A percentile compares a stretch with the other conserved stretches of the same genome.
phyloP scores from a whole-genome alignment of 2,888 invertebrate species.

The Cephus rjabovi region DNA sequence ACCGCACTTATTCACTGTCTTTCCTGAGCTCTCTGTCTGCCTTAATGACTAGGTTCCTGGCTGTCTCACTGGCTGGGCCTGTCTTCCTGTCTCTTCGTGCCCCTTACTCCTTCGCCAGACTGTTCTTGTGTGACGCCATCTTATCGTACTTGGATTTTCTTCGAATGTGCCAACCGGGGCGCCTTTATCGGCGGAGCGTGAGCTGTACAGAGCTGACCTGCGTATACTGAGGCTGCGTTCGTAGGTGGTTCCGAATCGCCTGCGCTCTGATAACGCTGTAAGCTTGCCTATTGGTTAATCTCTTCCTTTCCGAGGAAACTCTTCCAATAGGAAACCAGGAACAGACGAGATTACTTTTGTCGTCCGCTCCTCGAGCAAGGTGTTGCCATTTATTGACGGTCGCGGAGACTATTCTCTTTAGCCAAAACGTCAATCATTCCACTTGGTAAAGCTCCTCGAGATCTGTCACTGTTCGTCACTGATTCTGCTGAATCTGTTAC shows the following conservation, averaged over 20 bases:
- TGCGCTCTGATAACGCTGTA: constrained; percentile 3
- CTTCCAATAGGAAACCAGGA: not conserved
- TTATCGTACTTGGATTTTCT: constrained; percentile 26
- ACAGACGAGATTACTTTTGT: not conserved
- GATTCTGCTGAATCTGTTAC: not conserved
- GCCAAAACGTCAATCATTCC: not conserved
- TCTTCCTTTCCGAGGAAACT: not conserved
- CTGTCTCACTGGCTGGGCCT: not conserved
- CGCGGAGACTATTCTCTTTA: not conserved
- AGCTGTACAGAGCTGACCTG: not conserved
- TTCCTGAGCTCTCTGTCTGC: constrained; percentile 12
- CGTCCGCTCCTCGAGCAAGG: not conserved
- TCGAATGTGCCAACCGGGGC: constrained; percentile 3
- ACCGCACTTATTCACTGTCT: constrained; percentile 20
- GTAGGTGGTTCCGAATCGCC: constrained; percentile 3
- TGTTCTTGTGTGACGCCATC: constrained; percentile 35
- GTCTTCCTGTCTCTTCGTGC: constrained; percentile 13
- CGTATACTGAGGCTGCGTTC: constrained; percentile 1
- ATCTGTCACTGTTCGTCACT: not conserved
- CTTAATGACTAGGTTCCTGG: constrained; percentile 2
- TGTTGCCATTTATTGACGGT: not conserved
- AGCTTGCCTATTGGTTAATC: not conserved
- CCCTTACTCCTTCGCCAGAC: constrained; percentile 7
- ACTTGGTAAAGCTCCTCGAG: not conserved
- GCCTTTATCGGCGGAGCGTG: constrained; percentile 12